phyloP scores from a whole-genome alignment of 2,888 invertebrate genomes.

The Chesias legatella region DNA sequence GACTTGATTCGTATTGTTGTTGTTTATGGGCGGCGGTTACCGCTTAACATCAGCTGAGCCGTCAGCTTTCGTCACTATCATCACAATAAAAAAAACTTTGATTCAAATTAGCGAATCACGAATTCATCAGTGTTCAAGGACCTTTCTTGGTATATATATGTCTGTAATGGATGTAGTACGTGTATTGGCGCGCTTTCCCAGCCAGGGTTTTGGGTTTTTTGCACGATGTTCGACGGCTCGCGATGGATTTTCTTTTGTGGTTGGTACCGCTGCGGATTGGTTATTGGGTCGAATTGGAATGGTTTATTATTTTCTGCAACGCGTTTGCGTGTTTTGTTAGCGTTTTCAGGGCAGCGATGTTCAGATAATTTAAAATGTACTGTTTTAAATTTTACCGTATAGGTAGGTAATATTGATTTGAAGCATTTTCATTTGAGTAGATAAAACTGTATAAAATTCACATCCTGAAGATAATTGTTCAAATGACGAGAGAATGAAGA shows the following conservation, averaged over 20 bases:
- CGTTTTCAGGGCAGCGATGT: background rate
- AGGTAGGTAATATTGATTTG: conserved; percentile 12
- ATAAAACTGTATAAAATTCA: no score
- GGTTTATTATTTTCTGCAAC: conserved; percentile 26
- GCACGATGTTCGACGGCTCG: conserved; percentile 32
- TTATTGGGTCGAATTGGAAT: conserved; percentile 23
- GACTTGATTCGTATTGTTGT: no score
- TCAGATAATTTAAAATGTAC: background rate
- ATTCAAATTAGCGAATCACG: no score
- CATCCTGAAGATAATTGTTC: no score
- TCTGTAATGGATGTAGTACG: conserved; percentile 28
- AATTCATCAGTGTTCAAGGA: no score
- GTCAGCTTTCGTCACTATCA: no score
- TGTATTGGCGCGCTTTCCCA: conserved; percentile 48
- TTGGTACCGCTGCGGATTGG: conserved; percentile 22
- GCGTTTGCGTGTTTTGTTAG: conserved; percentile 7
- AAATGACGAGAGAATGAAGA: no score
- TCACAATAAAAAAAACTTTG: no score
- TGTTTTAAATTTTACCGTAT: background rate
- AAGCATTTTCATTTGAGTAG: no score
- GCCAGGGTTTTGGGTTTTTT: conserved; percentile 35
- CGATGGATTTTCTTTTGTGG: conserved; percentile 36
- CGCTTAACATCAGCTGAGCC: no score
- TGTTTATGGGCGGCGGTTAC: no score
- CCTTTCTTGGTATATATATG: no score